Percentiles rank a stretch among this genome's conserved stretches.
phyloP scores from a whole-genome alignment of 2,113 vertebrate genomes.

The Ivindomyrus marchei region DNA sequence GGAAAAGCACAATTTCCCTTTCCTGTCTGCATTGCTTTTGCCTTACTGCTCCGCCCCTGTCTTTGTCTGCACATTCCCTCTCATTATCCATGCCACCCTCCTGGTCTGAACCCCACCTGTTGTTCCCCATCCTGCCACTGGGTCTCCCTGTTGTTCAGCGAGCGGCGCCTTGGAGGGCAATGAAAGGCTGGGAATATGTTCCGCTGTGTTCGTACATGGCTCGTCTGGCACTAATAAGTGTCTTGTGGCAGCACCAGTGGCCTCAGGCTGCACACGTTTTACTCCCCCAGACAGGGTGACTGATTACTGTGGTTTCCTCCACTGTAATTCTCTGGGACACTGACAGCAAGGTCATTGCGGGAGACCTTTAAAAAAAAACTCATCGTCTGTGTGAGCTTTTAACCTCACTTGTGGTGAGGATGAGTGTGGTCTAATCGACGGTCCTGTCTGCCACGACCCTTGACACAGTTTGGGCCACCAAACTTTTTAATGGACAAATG shows the following conservation, averaged over 20 bases:
- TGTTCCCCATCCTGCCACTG: background rate
- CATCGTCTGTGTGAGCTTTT: background rate
- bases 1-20: background rate
- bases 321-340: slow-evolving; percentile 1
- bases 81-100: background rate
- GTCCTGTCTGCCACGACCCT: background rate
- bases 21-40: background rate
- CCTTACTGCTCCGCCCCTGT: background rate
- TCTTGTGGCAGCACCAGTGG: background rate
- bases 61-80: background rate
- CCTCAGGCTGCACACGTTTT: background rate
- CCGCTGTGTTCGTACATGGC: background rate
- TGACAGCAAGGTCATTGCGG: background rate
- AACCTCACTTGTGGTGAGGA: background rate
- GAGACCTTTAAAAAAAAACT: background rate
- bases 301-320: slow-evolving; percentile 25
- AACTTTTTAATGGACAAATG: background rate
- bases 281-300: background rate
- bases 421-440: background rate
- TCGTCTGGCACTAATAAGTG: slow-evolving; percentile 13
- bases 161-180: background rate
- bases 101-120: background rate
- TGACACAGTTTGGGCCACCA: background rate
- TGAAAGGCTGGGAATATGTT: background rate
- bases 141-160: background rate